A percentile compares a stretch with the other conserved stretches of the same genome.
Conservation (phyloP, 2,888 invertebrate genomes). For the Lasioglossum vierecki region DNA sequence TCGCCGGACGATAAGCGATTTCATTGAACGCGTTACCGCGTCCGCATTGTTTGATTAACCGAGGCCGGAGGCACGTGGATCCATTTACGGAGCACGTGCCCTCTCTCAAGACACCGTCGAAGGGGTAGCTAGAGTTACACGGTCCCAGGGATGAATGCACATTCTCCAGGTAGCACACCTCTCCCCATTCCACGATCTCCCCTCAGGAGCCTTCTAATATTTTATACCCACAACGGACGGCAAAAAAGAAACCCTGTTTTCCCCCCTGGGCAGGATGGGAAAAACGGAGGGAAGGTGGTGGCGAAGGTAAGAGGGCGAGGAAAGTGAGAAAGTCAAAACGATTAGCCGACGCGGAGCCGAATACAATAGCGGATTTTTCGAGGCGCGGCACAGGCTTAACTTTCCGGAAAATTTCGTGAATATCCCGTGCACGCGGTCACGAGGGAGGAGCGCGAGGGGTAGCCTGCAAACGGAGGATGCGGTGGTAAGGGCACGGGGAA, state of each 20-base stretch:
- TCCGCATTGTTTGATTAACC: constrained; percentile 23
- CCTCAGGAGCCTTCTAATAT: constrained; percentile 34
- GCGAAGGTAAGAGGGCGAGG: background rate
- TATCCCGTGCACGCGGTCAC: constrained; percentile 9
- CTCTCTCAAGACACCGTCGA: constrained; percentile 44
- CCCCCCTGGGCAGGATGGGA: background rate
- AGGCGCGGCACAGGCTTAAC: constrained; percentile 27
- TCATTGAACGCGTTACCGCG: background rate
- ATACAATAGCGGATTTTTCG: constrained; percentile 2
- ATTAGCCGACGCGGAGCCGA: constrained; percentile 16
- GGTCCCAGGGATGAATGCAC: constrained; percentile 32
- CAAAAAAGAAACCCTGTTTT: background rate
- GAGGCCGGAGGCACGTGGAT: constrained; percentile 43
- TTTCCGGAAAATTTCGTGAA: constrained; percentile 51
- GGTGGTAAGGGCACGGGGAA: constrained; percentile 45
- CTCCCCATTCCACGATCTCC: constrained; percentile 3
- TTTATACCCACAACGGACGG: constrained; percentile 14
- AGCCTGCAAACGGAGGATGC: constrained; percentile 7
- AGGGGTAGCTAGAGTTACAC: constrained; percentile 11
- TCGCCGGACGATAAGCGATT: constrained; percentile 8
- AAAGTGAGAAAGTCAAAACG: constrained; percentile 46
- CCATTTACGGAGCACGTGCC: constrained; percentile 53
- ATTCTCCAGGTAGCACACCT: constrained; percentile 40
- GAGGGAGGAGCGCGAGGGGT: background rate
- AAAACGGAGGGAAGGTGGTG: background rate